Evolutionary conservation across 2,888 invertebrate species (phyloP).

Genomic region (Caenorhabditis sulstoni): DNA sequence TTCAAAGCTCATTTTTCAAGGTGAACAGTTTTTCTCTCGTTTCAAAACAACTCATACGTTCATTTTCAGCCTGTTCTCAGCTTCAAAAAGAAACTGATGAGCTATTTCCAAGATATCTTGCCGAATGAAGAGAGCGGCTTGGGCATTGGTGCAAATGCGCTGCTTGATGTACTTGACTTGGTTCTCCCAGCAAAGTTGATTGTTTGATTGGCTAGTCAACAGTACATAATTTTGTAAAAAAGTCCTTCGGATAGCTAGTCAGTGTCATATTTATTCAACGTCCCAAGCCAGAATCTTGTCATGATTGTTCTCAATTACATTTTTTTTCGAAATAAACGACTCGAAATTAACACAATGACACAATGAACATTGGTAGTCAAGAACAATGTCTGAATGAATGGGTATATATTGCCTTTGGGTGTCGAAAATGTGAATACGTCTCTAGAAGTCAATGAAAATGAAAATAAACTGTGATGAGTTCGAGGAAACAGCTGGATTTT

Average conservation of each 20-base stretch:
- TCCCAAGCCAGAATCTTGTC: too few species aligned
- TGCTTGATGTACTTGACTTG: constrained; percentile 27
- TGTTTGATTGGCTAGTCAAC: not conserved
- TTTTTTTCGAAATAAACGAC: too few species aligned
- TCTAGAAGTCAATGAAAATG: too few species aligned
- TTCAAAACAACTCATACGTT: not conserved
- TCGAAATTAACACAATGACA: too few species aligned
- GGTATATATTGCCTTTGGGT: too few species aligned
- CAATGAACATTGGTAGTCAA: too few species aligned
- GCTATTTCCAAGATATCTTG: not conserved
- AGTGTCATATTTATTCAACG: constrained; percentile 2
- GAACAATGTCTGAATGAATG: too few species aligned
- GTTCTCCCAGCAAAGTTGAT: constrained; percentile 21
- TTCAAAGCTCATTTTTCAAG: constrained; percentile 72
- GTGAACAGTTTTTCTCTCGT: constrained; percentile 14
- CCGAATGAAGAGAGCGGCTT: constrained; percentile 26
- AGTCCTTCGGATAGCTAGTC: not conserved
- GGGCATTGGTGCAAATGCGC: constrained; percentile 18
- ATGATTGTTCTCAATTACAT: too few species aligned
- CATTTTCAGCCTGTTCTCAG: constrained; percentile 13
- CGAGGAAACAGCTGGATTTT: too few species aligned
- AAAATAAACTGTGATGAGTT: too few species aligned
- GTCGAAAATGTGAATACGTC: too few species aligned
- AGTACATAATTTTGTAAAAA: not conserved
- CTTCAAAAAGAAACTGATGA: not conserved